Conservation (phyloP, 2,888 invertebrate genomes). For the Ormyrus nitidulus region DNA sequence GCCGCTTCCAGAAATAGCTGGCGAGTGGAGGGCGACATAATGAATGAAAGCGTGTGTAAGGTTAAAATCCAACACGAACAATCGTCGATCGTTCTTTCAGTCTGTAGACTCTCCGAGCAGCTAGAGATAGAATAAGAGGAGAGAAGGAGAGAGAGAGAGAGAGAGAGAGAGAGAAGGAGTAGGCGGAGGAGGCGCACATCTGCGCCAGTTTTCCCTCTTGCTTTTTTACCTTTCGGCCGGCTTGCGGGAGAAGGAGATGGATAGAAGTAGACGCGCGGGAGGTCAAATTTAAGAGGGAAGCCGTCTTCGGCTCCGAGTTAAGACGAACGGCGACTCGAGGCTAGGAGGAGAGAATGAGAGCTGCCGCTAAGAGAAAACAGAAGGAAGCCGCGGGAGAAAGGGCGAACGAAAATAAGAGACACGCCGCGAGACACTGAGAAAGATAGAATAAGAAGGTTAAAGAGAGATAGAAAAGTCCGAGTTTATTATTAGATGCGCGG, state of each 20-base stretch:
- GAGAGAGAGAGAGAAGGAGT: not conserved
- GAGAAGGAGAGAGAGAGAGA: not conserved
- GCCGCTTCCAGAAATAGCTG: conserved; percentile 19
- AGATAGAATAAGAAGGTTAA: not conserved
- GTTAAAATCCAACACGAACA: not conserved
- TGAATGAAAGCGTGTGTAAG: conserved; percentile 31
- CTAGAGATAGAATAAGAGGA: conserved; percentile 20
- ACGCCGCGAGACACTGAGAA: not conserved
- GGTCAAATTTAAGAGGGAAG: conserved; percentile 25
- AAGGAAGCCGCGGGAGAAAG: conserved; percentile 1
- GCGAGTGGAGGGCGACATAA: not conserved
- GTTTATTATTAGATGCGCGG: conserved; percentile 47
- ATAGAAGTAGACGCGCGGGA: not conserved
- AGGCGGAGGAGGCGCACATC: conserved; percentile 19
- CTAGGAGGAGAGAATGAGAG: not conserved
- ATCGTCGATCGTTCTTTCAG: not conserved
- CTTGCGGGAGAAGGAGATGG: not conserved
- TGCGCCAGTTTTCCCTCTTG: conserved; percentile 2
- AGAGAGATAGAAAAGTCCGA: conserved; percentile 4
- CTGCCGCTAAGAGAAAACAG: not conserved
- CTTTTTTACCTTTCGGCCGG: not conserved
- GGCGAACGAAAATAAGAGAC: conserved; percentile 25
- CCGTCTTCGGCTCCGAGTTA: not conserved
- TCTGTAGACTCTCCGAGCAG: not conserved
- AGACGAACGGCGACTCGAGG: not conserved